Evolutionary conservation across 2,797 vertebrate genomes (phyloP).

Genomic region (Sebastes paucispinis): DNA sequence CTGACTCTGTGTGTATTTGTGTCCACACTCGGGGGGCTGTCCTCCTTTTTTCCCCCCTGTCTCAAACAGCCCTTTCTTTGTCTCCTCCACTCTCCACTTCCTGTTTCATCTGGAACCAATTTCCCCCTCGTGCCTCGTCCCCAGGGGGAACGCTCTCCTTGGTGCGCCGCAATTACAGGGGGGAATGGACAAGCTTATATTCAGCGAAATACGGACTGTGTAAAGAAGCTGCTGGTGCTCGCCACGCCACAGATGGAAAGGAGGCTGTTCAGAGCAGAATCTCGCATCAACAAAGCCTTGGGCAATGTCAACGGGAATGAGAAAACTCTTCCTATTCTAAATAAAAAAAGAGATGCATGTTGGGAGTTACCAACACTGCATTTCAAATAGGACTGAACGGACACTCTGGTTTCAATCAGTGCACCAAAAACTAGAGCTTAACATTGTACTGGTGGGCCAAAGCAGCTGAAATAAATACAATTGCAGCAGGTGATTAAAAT

Average conservation of each 20-base stretch:
- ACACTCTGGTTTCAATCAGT: background rate
- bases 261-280: conserved; percentile 11
- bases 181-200: conserved; percentile 44
- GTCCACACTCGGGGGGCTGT: conserved; percentile 38
- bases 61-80: conserved; percentile 80
- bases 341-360: conserved; percentile 10
- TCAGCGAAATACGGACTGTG: conserved; percentile 23
- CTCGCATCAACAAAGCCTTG: conserved; percentile 28
- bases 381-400: conserved; percentile 11
- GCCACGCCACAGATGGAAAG: conserved; percentile 22
- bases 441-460: background rate
- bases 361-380: conserved; percentile 19
- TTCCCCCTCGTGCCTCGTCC: conserved; percentile 80
- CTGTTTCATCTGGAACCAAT: conserved; percentile 85
- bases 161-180: conserved; percentile 50
- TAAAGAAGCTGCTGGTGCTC: conserved; percentile 34
- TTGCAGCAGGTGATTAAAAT: background rate
- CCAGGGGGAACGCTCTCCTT: conserved; percentile 73
- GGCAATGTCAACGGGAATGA: conserved; percentile 24
- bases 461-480: background rate
- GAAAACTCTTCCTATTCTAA: conserved; percentile 17
- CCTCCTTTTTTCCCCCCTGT: conserved; percentile 21
- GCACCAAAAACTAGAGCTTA: background rate
- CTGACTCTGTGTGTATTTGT: conserved; percentile 17
- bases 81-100: conserved; percentile 73